Conservation (phyloP, 2,888 invertebrate species). For the Acleris literana region DNA sequence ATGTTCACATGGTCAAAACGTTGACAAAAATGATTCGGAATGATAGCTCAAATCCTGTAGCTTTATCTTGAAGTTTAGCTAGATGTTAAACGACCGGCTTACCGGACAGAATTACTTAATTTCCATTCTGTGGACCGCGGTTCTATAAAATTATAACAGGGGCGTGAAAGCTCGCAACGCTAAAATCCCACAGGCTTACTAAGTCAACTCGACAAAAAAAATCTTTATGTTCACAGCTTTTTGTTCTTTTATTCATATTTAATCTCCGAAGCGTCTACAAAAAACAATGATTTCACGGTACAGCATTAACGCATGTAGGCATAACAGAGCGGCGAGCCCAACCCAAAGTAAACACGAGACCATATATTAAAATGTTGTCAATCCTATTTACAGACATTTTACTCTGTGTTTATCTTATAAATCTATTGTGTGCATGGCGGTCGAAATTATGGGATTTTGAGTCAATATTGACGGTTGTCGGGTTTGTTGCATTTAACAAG, state of each 20-base stretch:
- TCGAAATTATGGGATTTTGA: slow-evolving; percentile 81
- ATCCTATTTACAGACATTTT: slow-evolving; percentile 82
- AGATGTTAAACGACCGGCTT: slow-evolving; percentile 22
- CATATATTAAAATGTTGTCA: slow-evolving; percentile 83
- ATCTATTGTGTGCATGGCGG: slow-evolving; percentile 81
- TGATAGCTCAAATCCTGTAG: not conserved
- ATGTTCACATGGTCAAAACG: not conserved
- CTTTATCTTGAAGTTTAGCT: not conserved
- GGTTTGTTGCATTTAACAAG: slow-evolving; percentile 80
- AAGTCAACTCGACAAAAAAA: slow-evolving; percentile 67
- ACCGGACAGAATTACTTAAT: slow-evolving; percentile 36
- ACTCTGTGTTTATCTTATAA: slow-evolving; percentile 82
- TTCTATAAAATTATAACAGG: slow-evolving; percentile 60
- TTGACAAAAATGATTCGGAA: not conserved
- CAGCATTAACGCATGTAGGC: slow-evolving; percentile 82
- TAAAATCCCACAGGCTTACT: slow-evolving; percentile 71
- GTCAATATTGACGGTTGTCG: slow-evolving; percentile 77
- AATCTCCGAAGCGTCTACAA: slow-evolving; percentile 75
- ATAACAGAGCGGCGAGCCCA: slow-evolving; percentile 74
- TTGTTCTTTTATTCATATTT: slow-evolving; percentile 81
- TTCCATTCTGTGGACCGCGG: slow-evolving; percentile 33
- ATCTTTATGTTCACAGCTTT: slow-evolving; percentile 69
- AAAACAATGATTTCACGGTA: slow-evolving; percentile 83
- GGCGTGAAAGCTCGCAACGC: slow-evolving; percentile 58
- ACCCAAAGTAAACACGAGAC: slow-evolving; percentile 76